These are phyloP conservation scores for Zaprionus taronus DNA, from an alignment of 1,140 invertebrate genomes.

Conservation along the genomic window DNA sequence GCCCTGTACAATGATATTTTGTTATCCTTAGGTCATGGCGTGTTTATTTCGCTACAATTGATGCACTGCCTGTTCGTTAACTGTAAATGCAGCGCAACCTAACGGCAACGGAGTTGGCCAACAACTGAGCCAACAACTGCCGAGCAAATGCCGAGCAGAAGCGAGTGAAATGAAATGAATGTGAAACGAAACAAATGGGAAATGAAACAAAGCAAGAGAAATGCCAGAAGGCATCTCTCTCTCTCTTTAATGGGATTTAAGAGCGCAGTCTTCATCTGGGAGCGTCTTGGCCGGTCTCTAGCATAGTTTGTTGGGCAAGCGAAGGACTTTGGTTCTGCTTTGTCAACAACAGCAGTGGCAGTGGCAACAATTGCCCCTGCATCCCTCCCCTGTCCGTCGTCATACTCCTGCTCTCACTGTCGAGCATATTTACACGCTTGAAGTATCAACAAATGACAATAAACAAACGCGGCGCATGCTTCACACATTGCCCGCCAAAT, in stretches of 20 bases:
- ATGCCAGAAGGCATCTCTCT: background rate
- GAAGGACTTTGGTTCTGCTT: background rate
- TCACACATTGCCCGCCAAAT: slow-evolving; percentile 46
- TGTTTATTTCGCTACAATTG: background rate
- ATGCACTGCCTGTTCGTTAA: background rate
- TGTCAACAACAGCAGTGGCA: slow-evolving; percentile 19
- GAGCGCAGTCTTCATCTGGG: slow-evolving; percentile 14
- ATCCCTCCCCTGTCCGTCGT: background rate
- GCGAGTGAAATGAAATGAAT: slow-evolving; percentile 13
- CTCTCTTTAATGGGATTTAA: slow-evolving; percentile 48
- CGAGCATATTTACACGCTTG: slow-evolving; percentile 47
- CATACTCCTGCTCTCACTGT: background rate
- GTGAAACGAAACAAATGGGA: slow-evolving; percentile 30
- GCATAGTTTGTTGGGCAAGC: background rate
- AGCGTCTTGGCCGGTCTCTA: background rate
- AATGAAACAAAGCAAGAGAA: slow-evolving; percentile 31
- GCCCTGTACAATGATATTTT: too few species aligned
- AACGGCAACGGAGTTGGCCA: slow-evolving; percentile 34
- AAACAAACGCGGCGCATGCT: slow-evolving; percentile 31
- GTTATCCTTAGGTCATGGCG: background rate
- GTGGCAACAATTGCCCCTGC: slow-evolving; percentile 33
- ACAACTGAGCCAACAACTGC: slow-evolving; percentile 36
- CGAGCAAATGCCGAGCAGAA: background rate
- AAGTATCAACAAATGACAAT: slow-evolving; percentile 45
- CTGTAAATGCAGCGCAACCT: slow-evolving; percentile 15